phyloP scores from a whole-genome alignment of 2,113 vertebrate genomes.

The Phaethornis superciliosus region DNA sequence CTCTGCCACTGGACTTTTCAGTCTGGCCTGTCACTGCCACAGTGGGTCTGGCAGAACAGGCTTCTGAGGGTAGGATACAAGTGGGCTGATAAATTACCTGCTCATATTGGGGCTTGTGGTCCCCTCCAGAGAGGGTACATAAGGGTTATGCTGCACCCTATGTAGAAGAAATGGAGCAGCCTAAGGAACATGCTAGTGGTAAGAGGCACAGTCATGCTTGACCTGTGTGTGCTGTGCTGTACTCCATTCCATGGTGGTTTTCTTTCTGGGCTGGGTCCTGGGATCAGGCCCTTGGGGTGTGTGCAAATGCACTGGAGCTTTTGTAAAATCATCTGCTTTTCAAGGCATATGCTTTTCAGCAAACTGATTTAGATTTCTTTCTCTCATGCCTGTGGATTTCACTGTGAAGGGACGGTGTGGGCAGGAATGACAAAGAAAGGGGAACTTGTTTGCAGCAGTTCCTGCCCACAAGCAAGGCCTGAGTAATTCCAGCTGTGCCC shows the following conservation, averaged over 20 bases:
- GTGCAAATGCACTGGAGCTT: background rate
- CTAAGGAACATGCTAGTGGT: background rate
- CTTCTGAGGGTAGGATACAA: background rate
- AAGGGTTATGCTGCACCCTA: too few relatives aligned
- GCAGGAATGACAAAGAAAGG: background rate
- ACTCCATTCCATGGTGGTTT: background rate
- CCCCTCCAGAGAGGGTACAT: background rate
- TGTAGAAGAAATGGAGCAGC: background rate
- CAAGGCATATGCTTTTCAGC: background rate
- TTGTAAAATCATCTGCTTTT: background rate
- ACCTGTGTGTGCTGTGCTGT: background rate
- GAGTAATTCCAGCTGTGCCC: background rate
- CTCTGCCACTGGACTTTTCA: background rate
- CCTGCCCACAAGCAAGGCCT: background rate
- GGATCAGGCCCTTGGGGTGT: background rate
- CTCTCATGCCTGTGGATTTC: background rate
- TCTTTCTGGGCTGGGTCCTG: background rate
- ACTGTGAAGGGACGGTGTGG: background rate
- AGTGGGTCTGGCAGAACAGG: background rate
- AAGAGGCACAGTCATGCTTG: background rate
- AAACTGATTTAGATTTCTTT: background rate
- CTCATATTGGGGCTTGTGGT: background rate
- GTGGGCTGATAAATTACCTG: background rate
- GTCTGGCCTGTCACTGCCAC: background rate
- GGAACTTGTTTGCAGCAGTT: background rate